phyloP scores from a whole-genome alignment of 2,113 vertebrate species.

The Copsychus sechellarum region DNA sequence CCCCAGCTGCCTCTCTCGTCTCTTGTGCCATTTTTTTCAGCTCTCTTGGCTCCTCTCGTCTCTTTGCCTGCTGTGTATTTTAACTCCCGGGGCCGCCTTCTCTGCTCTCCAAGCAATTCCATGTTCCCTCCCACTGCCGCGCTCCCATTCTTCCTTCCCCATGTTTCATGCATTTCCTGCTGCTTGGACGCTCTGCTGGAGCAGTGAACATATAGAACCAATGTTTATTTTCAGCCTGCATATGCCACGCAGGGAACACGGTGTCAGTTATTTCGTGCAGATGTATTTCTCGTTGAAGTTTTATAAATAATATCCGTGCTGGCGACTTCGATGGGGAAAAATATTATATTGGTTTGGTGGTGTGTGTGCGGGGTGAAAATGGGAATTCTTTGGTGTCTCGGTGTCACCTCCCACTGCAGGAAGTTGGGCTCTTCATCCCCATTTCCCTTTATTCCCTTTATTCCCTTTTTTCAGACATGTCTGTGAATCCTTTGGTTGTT shows the following conservation, averaged over 20 bases:
- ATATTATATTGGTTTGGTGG: no score
- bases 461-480: neutral
- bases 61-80: conserved; percentile 62
- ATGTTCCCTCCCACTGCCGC: conserved; percentile 46
- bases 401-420: neutral
- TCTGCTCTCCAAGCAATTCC: conserved; percentile 53
- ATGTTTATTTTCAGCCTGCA: conserved; percentile 64
- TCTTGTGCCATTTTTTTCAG: conserved; percentile 71
- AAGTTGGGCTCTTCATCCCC: neutral
- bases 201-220: conserved; percentile 14
- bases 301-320: conserved; percentile 40
- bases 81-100: conserved; percentile 53
- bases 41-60: conserved; percentile 67
- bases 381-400: neutral
- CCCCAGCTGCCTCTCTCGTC: conserved; percentile 71
- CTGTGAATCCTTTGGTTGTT: neutral
- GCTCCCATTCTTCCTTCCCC: conserved; percentile 45
- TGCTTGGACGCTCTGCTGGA: conserved; percentile 38
- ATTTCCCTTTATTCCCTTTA: rapidly evolving
- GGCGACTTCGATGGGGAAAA: neutral
- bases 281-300: conserved; percentile 36
- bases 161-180: conserved; percentile 61
- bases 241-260: conserved; percentile 41
- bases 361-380: rapidly evolving
- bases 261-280: conserved; percentile 52